Base-by-base conservation (phyloP, 2,888 invertebrate species). In the Galerucella nymphaeae region DNA sequence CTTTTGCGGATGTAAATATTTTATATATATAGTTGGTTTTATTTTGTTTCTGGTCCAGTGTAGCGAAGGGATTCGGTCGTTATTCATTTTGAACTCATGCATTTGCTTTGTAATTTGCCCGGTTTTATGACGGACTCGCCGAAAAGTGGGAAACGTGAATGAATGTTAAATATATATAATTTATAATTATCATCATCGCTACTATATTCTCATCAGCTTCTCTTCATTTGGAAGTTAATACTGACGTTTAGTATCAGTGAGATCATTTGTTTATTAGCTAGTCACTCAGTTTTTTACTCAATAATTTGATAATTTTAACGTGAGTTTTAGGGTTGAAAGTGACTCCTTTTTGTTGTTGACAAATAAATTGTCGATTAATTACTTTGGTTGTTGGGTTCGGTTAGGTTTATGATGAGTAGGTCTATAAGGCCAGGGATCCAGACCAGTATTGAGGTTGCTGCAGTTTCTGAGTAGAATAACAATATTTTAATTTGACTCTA, bases 1-100 rank as follows among this genome's bases (percentile, higher is more conserved):
- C 76, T 73, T 70, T 74, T 67, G 42, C 62, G 62, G 69, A 73
- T 71, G 73, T 73, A 71, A 73, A 74, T 74, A 76, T 72, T 76
- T 74, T 74, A 72, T 74, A 66, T 74, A 66, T 73, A 71, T 71
- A 71, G 74, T 68, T 69, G 72, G 64, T 68, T 74, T 72, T 72
- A 70, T 70, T 73, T 72, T 66, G 72, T 50, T 71, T 75, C 65
- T 65, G 57, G 63, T 70, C 70, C 63, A 20, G 65, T 62, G n/a
- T 18, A 66, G 68, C 13, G 13, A 11, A 14, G 45, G 23, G 62
- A 66, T 59, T 42, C 55, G 11, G 59, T 63, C 69, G 70, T 66
- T 67, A 66, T 63, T 68, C 66, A 58, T 69, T 75, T 62, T 66
- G 57, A 50, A 45, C 61, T 64, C 58, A 57, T 66, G 13, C 71